Conservation (phyloP, 2,797 vertebrate species). For the Pachyuromys duprasi region DNA sequence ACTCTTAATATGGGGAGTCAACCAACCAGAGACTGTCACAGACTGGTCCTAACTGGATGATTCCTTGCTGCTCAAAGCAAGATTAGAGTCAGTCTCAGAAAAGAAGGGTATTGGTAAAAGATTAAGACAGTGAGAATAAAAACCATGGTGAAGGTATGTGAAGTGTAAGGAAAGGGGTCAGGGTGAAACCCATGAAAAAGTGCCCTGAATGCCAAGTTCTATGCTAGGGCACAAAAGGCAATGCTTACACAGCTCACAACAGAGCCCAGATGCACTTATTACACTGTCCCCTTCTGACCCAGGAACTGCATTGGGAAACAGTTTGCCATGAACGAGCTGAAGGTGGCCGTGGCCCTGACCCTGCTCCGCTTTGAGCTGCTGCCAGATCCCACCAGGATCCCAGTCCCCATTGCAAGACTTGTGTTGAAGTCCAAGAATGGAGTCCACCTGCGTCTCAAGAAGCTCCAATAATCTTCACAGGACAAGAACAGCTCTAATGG, state of each 20-base stretch:
- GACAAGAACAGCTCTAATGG: neutral
- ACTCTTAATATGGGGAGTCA: neutral
- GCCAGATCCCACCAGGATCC: conserved; percentile 83
- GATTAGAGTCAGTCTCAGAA: neutral
- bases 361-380: conserved; percentile 86
- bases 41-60: neutral
- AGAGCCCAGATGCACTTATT: conserved; percentile 12
- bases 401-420: conserved; percentile 83
- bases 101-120: neutral
- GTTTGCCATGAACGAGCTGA: neutral
- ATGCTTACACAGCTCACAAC: neutral
- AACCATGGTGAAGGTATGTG: neutral
- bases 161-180: neutral
- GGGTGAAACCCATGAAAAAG: neutral
- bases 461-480: neutral
- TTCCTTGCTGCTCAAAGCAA: neutral
- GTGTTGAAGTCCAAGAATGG: conserved; percentile 82
- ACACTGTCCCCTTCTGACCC: neutral
- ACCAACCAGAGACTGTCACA: neutral
- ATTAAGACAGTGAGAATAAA: neutral
- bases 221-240: too few relatives aligned
- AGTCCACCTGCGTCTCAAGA: conserved; percentile 83
- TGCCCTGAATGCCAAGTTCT: neutral
- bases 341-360: neutral
- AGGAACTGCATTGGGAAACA: conserved; percentile 41